Evolutionary conservation across 2,888 invertebrate species (phyloP).

Genomic region (Baccha elongata): DNA sequence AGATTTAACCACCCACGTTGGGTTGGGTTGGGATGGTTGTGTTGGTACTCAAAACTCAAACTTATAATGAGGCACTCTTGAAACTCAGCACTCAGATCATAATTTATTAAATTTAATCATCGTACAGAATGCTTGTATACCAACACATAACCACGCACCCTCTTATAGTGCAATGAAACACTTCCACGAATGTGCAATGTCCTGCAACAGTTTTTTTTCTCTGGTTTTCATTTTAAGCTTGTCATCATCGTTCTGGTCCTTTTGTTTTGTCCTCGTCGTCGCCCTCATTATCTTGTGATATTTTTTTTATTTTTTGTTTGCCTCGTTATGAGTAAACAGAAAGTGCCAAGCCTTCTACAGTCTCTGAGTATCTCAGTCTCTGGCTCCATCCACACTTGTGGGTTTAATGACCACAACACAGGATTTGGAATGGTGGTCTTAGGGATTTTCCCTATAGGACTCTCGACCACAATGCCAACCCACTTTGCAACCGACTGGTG

Average conservation of each 20-base stretch:
- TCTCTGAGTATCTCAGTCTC: background rate
- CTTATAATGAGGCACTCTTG: slow-evolving; percentile 40
- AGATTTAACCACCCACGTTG: background rate
- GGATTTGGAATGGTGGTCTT: slow-evolving; percentile 14
- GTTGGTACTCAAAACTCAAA: background rate
- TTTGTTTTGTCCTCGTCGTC: slow-evolving; percentile 43
- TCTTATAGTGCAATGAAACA: background rate
- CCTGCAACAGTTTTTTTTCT: slow-evolving; percentile 46
- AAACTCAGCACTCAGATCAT: slow-evolving; percentile 38
- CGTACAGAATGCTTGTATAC: background rate
- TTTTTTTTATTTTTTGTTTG: slow-evolving; percentile 45
- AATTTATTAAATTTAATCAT: slow-evolving; percentile 70
- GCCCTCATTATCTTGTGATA: slow-evolving; percentile 59
- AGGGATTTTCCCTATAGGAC: slow-evolving; percentile 24
- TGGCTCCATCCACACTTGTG: slow-evolving; percentile 42
- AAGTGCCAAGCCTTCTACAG: slow-evolving; percentile 30
- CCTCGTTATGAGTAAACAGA: slow-evolving; percentile 59
- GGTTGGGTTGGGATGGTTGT: slow-evolving; percentile 6
- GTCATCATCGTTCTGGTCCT: slow-evolving; percentile 25
- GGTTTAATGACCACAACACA: slow-evolving; percentile 66
- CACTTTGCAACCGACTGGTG: slow-evolving; percentile 24
- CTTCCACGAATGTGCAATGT: slow-evolving; percentile 36
- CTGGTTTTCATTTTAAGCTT: slow-evolving; percentile 13
- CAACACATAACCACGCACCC: slow-evolving; percentile 8
- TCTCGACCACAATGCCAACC: slow-evolving; percentile 53